Base-by-base conservation (phyloP, 2,113 vertebrate genomes). In the Periophthalmus modestus region DNA sequence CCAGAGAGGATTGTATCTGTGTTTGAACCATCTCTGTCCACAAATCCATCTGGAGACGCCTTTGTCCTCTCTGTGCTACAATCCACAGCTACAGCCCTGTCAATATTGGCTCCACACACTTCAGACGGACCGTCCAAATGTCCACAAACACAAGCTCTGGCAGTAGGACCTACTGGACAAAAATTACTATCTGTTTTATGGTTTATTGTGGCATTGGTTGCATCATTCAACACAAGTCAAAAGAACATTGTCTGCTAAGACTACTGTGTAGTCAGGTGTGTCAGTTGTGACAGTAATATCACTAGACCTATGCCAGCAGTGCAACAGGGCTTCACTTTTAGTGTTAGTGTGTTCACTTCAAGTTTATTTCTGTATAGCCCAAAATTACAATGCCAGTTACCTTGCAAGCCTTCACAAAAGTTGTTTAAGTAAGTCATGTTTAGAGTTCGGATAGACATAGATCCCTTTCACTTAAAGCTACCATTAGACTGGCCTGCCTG, bases 31-130 rank as follows among this genome's bases (percentile, higher is more conserved):
- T 61, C 57, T 78, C 43, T 66, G 66, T 79, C 59, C 73, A 80
- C 77, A 83, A 65, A 65, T 57, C 82, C 82, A 74, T 80, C 77
- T 77, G 77, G 73, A 75, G 18, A 43, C 18, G 62, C 36, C 62
- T 65, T 12, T 65, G 19, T 23, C 63, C 61, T 39, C 5, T 50
- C 63, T 72, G 63, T 28, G 72, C 43, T 28, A 54, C 61, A 68
- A 23, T 73, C 50, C 70, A 18, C 54, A 28, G 69, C 43, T 76
- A 43, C 62, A 65, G 34, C 34, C 34, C 34, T 43, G 62, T 65
- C 72, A 76, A 77, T 76, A 71, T 63, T 74, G 71, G 71, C 71
- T 52, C 63, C 36, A 77, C 28, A 34, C 68, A 66, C 43, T 52
- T 43, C 7, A 66, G 62, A 46, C 67, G 70, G 48, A 68, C 39